Evolutionary conservation across 2,888 invertebrate genomes (phyloP).

Genomic region (Thereva nobilitata): DNA sequence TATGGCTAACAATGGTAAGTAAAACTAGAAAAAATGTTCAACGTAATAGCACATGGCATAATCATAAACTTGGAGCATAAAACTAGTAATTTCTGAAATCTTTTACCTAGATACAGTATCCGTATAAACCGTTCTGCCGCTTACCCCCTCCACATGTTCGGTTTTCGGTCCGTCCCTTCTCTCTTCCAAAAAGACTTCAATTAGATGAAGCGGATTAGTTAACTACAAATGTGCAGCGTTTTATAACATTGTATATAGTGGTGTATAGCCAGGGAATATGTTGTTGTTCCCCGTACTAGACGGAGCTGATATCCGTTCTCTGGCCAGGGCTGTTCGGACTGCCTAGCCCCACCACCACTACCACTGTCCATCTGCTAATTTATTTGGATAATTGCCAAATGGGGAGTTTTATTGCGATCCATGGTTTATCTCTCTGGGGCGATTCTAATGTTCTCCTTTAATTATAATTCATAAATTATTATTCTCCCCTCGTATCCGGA

Average conservation of each 20-base stretch:
- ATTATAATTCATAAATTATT: slow-evolving; percentile 44
- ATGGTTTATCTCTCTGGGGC: slow-evolving; percentile 42
- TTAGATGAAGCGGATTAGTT: slow-evolving; percentile 31
- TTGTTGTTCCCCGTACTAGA: no score
- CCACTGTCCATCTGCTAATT: slow-evolving; percentile 52
- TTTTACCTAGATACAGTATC: neutral
- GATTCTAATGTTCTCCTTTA: slow-evolving; percentile 42
- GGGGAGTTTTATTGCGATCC: slow-evolving; percentile 56
- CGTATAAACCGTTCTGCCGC: slow-evolving; percentile 13
- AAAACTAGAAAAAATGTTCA: no score
- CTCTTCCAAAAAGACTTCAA: slow-evolving; percentile 11
- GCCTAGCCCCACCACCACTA: slow-evolving; percentile 27
- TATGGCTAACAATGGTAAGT: no score
- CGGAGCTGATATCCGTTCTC: no score
- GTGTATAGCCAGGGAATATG: no score
- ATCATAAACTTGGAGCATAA: no score
- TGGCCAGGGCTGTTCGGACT: neutral
- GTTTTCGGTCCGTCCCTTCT: slow-evolving; percentile 3
- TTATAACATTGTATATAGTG: slow-evolving; percentile 27
- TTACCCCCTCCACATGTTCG: slow-evolving; percentile 7
- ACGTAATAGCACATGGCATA: no score
- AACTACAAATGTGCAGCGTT: slow-evolving; percentile 32
- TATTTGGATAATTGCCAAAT: slow-evolving; percentile 58
- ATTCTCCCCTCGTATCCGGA: slow-evolving; percentile 27
- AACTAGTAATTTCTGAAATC: no score